Evolutionary conservation across 2,888 invertebrate genomes (phyloP).

Genomic region (Agrypnus murinus): DNA sequence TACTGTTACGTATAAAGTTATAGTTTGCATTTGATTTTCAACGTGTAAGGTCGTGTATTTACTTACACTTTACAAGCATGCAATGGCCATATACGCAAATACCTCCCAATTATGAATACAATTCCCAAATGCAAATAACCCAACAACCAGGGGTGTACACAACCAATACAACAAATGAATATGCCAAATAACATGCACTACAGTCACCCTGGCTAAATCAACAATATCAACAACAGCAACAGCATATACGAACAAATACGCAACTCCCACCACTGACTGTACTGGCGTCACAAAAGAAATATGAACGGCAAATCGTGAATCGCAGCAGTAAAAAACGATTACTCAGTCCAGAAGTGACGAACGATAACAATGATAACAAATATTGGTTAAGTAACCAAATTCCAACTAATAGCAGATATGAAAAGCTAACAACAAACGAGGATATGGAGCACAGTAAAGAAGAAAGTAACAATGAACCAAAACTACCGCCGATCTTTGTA

Average conservation of each 20-base stretch:
- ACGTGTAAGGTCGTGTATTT: too few relatives aligned
- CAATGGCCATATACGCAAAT: constrained; percentile 15
- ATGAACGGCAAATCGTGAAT: constrained; percentile 14
- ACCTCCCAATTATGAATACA: constrained; percentile 17
- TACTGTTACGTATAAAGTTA: too few relatives aligned
- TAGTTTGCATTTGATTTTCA: too few relatives aligned
- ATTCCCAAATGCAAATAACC: constrained; percentile 22
- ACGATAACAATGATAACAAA: not conserved
- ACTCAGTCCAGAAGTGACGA: not conserved
- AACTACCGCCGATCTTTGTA: too few relatives aligned
- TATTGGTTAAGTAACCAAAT: constrained; percentile 13
- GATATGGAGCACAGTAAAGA: constrained; percentile 7
- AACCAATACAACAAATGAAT: not conserved
- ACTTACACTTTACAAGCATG: not conserved
- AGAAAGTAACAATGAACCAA: constrained; percentile 3
- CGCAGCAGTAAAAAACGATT: constrained; percentile 20
- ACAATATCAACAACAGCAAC: too few relatives aligned
- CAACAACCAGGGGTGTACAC: constrained; percentile 27
- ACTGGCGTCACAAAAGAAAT: constrained; percentile 3
- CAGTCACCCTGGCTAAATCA: constrained; percentile 13
- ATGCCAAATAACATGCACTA: constrained; percentile 8
- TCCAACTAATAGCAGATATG: constrained; percentile 17
- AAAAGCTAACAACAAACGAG: constrained; percentile 1
- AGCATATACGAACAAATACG: constrained; percentile 8
- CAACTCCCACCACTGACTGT: constrained; percentile 7